A percentile compares a stretch with the other conserved stretches of the same genome.
phyloP scores from a whole-genome alignment of 2,113 vertebrate species.

The Microcebus ravelobensis region DNA sequence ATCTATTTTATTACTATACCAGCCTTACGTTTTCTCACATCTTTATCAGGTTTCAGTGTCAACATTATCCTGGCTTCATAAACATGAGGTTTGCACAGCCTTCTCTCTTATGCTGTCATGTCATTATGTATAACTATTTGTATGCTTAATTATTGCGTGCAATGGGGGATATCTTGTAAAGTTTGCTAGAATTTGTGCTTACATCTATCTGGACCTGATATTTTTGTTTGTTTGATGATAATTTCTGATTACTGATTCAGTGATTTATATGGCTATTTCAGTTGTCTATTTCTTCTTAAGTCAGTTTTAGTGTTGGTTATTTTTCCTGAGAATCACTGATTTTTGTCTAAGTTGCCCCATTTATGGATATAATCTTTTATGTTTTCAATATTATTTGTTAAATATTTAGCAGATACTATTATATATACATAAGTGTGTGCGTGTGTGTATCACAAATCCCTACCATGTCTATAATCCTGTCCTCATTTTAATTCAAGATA shows the following conservation, averaged over 20 bases:
- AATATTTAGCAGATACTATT: not conserved
- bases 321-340: not conserved
- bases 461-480: not conserved
- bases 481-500: slow-evolving; percentile 13
- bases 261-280: not conserved
- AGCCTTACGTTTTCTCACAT: not conserved
- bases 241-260: not conserved
- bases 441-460: not conserved
- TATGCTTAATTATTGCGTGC: not conserved
- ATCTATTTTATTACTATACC: not conserved
- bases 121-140: not conserved
- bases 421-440: not conserved
- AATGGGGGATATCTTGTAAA: not conserved
- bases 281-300: not conserved
- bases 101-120: not conserved
- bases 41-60: not conserved
- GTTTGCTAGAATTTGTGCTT: not conserved
- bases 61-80: not conserved
- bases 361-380: not conserved
- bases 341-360: not conserved
- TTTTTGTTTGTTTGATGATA: not conserved
- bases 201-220: not conserved
- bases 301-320: not conserved
- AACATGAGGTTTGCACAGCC: not conserved
- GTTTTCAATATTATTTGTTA: not conserved